These are phyloP conservation scores for Mellivora capensis DNA, from an alignment of 2,113 vertebrate genomes.

Conservation along the genomic window DNA sequence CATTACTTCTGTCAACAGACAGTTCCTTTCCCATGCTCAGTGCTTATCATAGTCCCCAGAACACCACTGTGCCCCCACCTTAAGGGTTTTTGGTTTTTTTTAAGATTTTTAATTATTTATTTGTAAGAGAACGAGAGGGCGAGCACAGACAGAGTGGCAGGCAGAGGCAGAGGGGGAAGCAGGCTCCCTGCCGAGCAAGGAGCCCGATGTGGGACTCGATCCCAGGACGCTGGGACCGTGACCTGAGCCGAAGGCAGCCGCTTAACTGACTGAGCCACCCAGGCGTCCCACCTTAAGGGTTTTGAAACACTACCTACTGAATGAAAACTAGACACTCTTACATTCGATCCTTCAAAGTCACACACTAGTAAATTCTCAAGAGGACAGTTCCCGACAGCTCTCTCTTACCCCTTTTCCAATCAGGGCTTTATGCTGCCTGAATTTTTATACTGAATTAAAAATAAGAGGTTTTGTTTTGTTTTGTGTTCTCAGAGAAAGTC, in stretches of 20 bases:
- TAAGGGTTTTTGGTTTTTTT: too few relatives aligned
- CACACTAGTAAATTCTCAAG: background rate
- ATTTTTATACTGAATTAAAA: background rate
- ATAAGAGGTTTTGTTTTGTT: background rate
- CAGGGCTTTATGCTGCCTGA: too few relatives aligned
- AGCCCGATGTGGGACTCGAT: too few relatives aligned
- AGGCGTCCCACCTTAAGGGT: too few relatives aligned
- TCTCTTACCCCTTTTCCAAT: background rate
- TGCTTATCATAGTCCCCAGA: background rate
- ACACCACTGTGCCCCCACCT: accelerated
- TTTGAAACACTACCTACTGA: background rate
- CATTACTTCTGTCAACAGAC: background rate
- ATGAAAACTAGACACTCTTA: background rate
- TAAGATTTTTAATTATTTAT: too few relatives aligned
- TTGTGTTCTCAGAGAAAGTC: background rate
- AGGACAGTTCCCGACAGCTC: background rate
- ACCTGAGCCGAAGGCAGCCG: too few relatives aligned
- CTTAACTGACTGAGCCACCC: too few relatives aligned
- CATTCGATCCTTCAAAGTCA: background rate
- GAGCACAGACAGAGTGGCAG: too few relatives aligned
- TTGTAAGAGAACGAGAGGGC: too few relatives aligned
- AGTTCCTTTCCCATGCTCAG: background rate
- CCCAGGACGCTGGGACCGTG: too few relatives aligned
- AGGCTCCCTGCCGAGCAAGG: too few relatives aligned
- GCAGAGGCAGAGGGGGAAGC: too few relatives aligned